Base-by-base conservation (phyloP, 1,140 invertebrate species). In the Telenomus remus region DNA sequence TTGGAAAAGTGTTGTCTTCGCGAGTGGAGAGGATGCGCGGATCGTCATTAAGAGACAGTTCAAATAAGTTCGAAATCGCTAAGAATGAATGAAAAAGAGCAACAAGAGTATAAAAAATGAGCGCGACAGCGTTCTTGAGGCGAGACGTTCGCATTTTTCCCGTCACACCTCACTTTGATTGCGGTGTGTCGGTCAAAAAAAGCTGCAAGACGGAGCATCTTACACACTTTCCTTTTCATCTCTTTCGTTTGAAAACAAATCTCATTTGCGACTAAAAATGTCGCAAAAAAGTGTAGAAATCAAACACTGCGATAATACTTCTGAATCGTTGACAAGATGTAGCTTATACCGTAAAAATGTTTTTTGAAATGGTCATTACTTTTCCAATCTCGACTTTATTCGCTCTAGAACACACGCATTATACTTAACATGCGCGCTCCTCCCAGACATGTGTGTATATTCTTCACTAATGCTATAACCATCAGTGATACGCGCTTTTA, bases 391-490 rank as follows among this genome's bases (percentile, higher is more conserved):
- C 11, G 10, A 53, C 68, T 85, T 79, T 88, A 83, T 76, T 81
- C 86, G 87, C 87, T 88, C 87, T 87, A 80, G 81, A 88, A 88
- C 87, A 81, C 86, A 86, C 84, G 84, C 81, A 83, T 87, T 87
- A 86, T 80, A 76, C 76, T 77, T 54, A 56, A 74, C 34, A 64
- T 81, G 80, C 76, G 75, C 68, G 55, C 76, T 81, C 70, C 79
- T 82, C 63, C 48, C 68, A 77, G 72, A 70, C 65, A 79, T 63
- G 33, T 57, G 69, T 55, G 74, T 51, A 53, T 68, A 51, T 16
- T 47, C 48, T 39, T 35, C 27, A 33, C 50, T 35, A 59, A 47
- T 50, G 65, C 56, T 59, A 27, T 54, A 70, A 61, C 69, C 57
- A 70, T 64, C 54, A 46, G 53, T 39, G 43, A 61, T 68, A 65